These are phyloP conservation scores for Notarius lentiginosus DNA, from an alignment of 2,113 vertebrate species.

Conservation along the genomic window DNA sequence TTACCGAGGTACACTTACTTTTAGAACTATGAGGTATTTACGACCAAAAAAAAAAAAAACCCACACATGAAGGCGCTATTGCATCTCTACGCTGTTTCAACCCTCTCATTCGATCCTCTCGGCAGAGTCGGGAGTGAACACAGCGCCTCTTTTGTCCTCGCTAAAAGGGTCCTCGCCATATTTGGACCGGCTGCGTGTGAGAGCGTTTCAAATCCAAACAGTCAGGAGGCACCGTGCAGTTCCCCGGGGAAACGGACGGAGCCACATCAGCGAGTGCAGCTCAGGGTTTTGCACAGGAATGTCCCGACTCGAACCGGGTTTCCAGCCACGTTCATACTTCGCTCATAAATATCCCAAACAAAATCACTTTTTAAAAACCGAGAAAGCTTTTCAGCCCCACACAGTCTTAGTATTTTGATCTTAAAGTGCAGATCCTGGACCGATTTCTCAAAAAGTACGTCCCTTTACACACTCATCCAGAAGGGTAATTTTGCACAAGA, in stretches of 20 bases:
- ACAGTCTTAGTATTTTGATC: neutral
- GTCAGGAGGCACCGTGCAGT: constrained; percentile 14
- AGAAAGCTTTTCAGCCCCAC: neutral
- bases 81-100: neutral
- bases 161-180: constrained; percentile 2
- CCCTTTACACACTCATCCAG: too few relatives aligned
- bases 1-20: too few relatives aligned
- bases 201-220: constrained; percentile 47
- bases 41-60: too few relatives aligned
- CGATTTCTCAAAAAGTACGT: too few relatives aligned
- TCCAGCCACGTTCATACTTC: neutral
- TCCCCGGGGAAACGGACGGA: neutral
- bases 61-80: neutral
- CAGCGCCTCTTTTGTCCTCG: constrained; percentile 10
- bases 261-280: constrained; percentile 10
- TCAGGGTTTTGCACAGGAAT: constrained; percentile 19
- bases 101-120: neutral
- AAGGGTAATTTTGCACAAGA: too few relatives aligned
- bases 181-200: constrained; percentile 38
- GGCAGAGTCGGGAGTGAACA: neutral
- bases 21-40: neutral
- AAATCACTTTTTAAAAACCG: neutral
- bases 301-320: neutral
- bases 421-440: neutral
- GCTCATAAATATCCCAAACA: neutral